A percentile compares a stretch with the other conserved stretches of the same genome.
Evolutionary conservation across 2,888 invertebrate species (phyloP).

Genomic region (Leptinotarsa peninsularis): DNA sequence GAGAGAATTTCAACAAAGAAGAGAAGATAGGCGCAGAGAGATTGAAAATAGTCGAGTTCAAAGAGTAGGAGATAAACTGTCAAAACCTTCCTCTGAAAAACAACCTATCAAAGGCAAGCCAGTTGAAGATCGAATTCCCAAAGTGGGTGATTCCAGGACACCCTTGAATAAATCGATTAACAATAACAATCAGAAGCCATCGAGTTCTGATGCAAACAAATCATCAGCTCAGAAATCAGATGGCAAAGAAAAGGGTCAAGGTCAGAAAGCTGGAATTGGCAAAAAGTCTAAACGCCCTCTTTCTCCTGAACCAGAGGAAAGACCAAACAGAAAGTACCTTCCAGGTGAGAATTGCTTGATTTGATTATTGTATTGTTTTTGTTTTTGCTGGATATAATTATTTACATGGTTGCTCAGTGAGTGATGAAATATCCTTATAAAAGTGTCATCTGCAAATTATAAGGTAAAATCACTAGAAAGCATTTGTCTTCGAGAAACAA

Average conservation of each 20-base stretch:
- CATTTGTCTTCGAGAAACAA: too few species aligned
- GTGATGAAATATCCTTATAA: too few species aligned
- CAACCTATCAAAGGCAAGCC: neutral
- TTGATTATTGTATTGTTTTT: neutral
- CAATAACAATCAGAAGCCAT: neutral
- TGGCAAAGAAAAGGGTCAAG: neutral
- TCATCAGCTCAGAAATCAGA: neutral
- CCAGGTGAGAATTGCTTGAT: slow-evolving; percentile 1
- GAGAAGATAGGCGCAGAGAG: slow-evolving; percentile 59
- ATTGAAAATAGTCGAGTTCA: slow-evolving; percentile 28
- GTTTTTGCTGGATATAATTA: neutral
- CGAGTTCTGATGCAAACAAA: neutral
- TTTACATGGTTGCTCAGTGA: too few species aligned
- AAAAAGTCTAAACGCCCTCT: neutral
- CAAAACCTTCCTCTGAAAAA: slow-evolving; percentile 1
- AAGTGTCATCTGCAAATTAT: too few species aligned
- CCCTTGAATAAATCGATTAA: neutral
- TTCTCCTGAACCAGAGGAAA: slow-evolving; percentile 6
- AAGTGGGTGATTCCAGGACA: neutral
- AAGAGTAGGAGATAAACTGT: slow-evolving; percentile 4
- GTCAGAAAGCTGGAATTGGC: neutral
- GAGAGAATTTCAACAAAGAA: slow-evolving; percentile 73
- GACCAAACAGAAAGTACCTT: slow-evolving; percentile 5
- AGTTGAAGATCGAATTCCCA: neutral
- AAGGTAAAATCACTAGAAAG: too few species aligned